Base-by-base conservation (phyloP, 2,888 invertebrate genomes). In the Megamerina dolium region DNA sequence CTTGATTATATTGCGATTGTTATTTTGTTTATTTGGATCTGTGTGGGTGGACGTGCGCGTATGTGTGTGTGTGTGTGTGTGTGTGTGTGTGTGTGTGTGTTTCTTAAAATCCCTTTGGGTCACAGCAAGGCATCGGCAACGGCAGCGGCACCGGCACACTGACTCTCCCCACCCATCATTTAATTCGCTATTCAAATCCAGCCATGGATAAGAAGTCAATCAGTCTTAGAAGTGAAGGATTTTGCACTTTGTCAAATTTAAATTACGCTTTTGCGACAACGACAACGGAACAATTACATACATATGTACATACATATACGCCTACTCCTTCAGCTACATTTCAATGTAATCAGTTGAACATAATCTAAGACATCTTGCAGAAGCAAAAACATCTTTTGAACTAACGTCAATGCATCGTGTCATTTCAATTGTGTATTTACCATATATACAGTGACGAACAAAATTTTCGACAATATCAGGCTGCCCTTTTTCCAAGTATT, bases 151-250 rank as follows among this genome's bases (percentile, higher is more conserved):
- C n/a, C n/a, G n/a, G n/a, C n/a, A n/a, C n/a, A n/a, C n/a, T n/a
- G n/a, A n/a, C n/a, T n/a, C n/a, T n/a, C n/a, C n/a, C n/a, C n/a
- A n/a, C n/a, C n/a, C n/a, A n/a, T n/a, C n/a, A n/a, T n/a, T n/a
- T n/a, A 17, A 37, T 27, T 32, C 57, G 54, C 56, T 52, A 64
- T 64, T 61, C 57, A 57, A 63, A 61, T 63, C 54, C 52, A 54
- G 54, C 60, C 64, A 59, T 62, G 59, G 57, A 64, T 62, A 63
- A 61, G 64, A 61, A 64, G 65, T 61, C 65, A 61, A 61, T 61
- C 65, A 61, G 61, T 57, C 64, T 63, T 54, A 55, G 56, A 60
- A 63, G 65, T 62, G 58, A 63, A 59, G 61, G 46, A 63, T 61
- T 64, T 61, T 49, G 56, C 62, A 64, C 64, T 63, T 62, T 55